Base-by-base conservation (phyloP, 2,888 invertebrate species). In the Laspeyria flexula region DNA sequence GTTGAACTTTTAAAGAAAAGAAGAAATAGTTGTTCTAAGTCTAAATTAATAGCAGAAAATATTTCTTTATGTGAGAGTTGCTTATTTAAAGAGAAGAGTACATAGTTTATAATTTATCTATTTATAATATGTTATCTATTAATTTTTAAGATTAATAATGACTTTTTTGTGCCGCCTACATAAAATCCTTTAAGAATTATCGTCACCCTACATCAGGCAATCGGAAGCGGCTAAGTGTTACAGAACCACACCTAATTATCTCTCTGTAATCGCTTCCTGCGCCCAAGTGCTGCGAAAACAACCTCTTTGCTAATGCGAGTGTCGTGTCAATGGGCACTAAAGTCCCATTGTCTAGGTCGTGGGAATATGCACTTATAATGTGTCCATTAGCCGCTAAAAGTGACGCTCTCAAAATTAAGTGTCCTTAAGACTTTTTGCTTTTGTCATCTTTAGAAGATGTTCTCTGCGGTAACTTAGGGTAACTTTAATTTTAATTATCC, bases 191-290 rank as follows among this genome's bases (percentile, higher is more conserved):
- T 10, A 0, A 30, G 60, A 48, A 42, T 11, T 18, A 59, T 57
- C 35, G 75, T 45, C 75, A 84, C 81, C 73, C 77, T 79, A 80
- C 65, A 45, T 15, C 30, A 31, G 12, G 13, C 65, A 75, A 79
- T 84, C 82, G 89, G 88, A 90, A 89, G 79, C 65, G 47, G 43
- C 69, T 78, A 81, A 87, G 88, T 88, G 86, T 86, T 81, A 83
- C 81, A 79, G 72, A 77, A 77, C 73, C 68, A 65, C 83, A 85
- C 81, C 87, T 86, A 87, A 90, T 90, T 86, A 88, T 84, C 79
- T 67, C 70, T 75, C 71, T 74, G 73, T 83, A 81, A 84, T 79
- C 73, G 74, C 78, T 90, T 89, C 90, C 89, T 83, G 84, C 63
- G 47, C 51, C 48, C 41, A 37, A 49, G 48, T 43, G 55, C 54